Evolutionary conservation across 2,113 vertebrate species (phyloP).

Genomic region (Solea senegalensis): DNA sequence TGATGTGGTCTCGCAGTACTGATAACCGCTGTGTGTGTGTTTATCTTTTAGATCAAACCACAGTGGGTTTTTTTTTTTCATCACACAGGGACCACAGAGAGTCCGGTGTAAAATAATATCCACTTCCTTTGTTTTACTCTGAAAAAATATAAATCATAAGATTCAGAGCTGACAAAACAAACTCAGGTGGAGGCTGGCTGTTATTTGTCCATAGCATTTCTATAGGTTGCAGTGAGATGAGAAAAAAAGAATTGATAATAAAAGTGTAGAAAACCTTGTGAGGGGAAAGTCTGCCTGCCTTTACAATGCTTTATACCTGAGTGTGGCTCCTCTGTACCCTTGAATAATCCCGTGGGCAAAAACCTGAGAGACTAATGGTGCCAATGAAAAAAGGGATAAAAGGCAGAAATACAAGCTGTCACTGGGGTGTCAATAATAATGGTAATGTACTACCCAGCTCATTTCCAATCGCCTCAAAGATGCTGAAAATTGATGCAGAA

Average conservation of each 20-base stretch:
- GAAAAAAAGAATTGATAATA: conserved; percentile 20
- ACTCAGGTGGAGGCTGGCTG: conserved; percentile 1
- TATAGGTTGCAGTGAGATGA: conserved; percentile 5
- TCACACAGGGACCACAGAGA: not conserved
- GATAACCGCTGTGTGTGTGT: not conserved
- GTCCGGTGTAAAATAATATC: not conserved
- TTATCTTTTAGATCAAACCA: conserved; percentile 28
- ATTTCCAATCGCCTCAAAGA: not conserved
- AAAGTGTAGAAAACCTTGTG: conserved; percentile 1
- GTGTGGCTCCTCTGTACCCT: not conserved
- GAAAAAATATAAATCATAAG: conserved; percentile 18
- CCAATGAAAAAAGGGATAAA: not conserved
- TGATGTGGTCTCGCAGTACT: conserved; percentile 29
- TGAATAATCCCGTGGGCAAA: conserved; percentile 1
- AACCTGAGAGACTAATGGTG: not conserved
- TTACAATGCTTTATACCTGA: not conserved
- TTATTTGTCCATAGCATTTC: conserved; percentile 21
- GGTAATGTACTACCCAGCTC: not conserved
- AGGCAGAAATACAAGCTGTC: not conserved
- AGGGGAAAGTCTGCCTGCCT: conserved; percentile 2
- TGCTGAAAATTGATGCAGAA: not conserved
- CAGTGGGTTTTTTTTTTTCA: conserved; percentile 5
- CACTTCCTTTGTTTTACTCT: conserved; percentile 14
- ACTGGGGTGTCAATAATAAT: not conserved
- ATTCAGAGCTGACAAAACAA: conserved; percentile 1